These are phyloP conservation scores for Verasper variegatus DNA, from an alignment of 2,113 vertebrate species.

Conservation along the genomic window DNA sequence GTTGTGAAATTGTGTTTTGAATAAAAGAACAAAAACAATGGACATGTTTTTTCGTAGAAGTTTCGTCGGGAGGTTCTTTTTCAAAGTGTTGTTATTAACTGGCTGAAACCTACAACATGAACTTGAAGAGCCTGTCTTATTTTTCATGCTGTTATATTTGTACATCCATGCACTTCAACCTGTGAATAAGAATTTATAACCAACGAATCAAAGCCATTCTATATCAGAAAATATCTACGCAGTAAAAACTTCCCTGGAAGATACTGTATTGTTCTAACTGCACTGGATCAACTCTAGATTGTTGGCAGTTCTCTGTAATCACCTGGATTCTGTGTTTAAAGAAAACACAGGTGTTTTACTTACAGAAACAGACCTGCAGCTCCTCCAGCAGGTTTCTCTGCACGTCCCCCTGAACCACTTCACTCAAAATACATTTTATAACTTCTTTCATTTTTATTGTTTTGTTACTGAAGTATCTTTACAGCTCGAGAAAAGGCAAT, in stretches of 20 bases:
- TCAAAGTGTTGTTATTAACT: too few species aligned
- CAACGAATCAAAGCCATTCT: conserved; percentile 2
- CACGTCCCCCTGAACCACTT: background rate
- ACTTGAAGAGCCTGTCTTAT: background rate
- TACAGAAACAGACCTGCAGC: background rate
- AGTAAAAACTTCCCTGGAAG: background rate
- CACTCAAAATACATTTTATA: conserved; percentile 35
- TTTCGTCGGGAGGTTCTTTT: too few species aligned
- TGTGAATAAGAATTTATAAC: background rate
- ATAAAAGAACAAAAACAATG: too few species aligned
- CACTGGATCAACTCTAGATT: background rate
- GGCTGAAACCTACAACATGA: too few species aligned
- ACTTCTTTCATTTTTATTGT: conserved; percentile 39
- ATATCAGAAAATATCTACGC: background rate
- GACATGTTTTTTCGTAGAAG: too few species aligned
- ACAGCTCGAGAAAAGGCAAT: conserved; percentile 71
- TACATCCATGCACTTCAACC: too few species aligned
- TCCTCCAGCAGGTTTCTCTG: background rate
- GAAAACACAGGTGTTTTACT: background rate
- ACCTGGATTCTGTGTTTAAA: background rate
- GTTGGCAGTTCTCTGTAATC: background rate
- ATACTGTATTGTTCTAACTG: conserved; percentile 5
- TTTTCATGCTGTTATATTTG: background rate
- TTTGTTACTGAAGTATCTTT: conserved; percentile 61
- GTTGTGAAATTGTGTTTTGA: too few species aligned